A percentile compares a stretch with the other conserved stretches of the same genome.
Evolutionary conservation across 53 echinoderm and acorn worm genomes (phyloP).

Genomic region (Zoroaster sp.): DNA sequence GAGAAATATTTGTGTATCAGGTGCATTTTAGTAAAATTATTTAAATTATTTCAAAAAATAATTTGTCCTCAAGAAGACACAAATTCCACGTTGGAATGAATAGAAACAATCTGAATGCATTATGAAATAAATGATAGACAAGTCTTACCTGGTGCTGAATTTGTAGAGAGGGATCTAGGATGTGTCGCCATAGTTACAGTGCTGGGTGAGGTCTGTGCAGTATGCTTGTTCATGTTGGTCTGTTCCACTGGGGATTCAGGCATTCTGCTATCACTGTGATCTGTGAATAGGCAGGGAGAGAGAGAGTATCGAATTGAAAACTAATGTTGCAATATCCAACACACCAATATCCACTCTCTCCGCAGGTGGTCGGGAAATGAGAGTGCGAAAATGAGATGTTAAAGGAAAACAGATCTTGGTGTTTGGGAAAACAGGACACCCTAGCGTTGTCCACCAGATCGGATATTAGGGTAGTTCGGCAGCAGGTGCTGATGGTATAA

Average conservation of each 20-base stretch:
- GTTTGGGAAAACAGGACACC: slow-evolving; percentile 55
- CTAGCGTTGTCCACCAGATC: slow-evolving; percentile 42
- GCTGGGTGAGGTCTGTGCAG: slow-evolving; percentile 67
- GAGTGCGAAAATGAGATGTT: slow-evolving; percentile 59
- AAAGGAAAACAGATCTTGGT: slow-evolving; percentile 58
- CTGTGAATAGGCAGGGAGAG: slow-evolving; percentile 37
- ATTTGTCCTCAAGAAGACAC: too few species aligned
- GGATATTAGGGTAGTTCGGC: slow-evolving; percentile 47
- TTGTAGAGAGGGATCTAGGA: slow-evolving; percentile 88
- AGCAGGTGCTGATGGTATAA: slow-evolving; percentile 23
- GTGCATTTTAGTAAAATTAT: too few species aligned
- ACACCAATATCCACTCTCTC: slow-evolving; percentile 28
- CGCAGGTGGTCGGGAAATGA: slow-evolving; percentile 52
- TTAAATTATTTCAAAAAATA: too few species aligned
- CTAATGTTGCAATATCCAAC: slow-evolving; percentile 42
- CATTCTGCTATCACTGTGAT: slow-evolving; percentile 92
- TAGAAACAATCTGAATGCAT: too few species aligned
- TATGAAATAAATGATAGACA: neutral
- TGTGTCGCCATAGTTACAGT: slow-evolving; percentile 70
- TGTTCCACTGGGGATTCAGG: slow-evolving; percentile 96
- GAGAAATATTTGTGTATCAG: too few species aligned
- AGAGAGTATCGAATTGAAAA: slow-evolving; percentile 20
- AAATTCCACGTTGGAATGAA: too few species aligned
- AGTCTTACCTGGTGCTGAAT: slow-evolving; percentile 88
- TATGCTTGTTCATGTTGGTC: slow-evolving; percentile 60